These are phyloP conservation scores for Cynopterus brachyotis DNA, from an alignment of 2,113 vertebrate species.

Conservation along the genomic window DNA sequence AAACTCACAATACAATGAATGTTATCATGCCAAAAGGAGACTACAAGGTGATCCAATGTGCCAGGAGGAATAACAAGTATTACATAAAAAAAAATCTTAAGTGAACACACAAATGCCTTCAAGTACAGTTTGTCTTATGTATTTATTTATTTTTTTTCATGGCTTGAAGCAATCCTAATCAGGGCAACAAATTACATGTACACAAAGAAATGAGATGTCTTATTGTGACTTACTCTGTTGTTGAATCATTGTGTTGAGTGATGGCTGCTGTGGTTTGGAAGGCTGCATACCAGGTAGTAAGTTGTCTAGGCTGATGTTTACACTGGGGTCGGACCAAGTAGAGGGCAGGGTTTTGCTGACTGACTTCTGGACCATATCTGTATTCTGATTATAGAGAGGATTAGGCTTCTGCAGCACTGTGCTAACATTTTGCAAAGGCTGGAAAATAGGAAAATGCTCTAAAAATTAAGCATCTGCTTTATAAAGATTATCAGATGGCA, in stretches of 20 bases:
- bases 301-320: constrained; percentile 98
- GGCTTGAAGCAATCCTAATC: background rate
- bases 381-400: constrained; percentile 87
- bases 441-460: constrained; percentile 75
- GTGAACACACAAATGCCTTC: background rate
- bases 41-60: background rate
- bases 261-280: constrained; percentile 94
- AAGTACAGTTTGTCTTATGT: background rate
- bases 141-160: background rate
- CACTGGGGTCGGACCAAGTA: constrained; percentile 96
- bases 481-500: background rate
- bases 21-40: background rate
- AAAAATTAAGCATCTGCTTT: constrained; percentile 62
- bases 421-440: constrained; percentile 90
- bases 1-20: constrained; percentile 7
- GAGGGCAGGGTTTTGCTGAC: constrained; percentile 92
- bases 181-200: background rate
- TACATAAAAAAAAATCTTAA: constrained; percentile 11
- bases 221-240: constrained; percentile 90
- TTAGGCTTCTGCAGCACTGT: constrained; percentile 86
- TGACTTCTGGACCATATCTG: constrained; percentile 88
- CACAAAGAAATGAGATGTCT: background rate
- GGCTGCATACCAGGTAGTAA: constrained; percentile 94
- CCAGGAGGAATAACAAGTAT: background rate
- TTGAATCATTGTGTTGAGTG: constrained; percentile 95